A percentile compares a stretch with the other conserved stretches of the same genome.
These are phyloP conservation scores for Drosophila prolongata DNA, from an alignment of 2,888 invertebrate genomes.

Conservation along the genomic window DNA sequence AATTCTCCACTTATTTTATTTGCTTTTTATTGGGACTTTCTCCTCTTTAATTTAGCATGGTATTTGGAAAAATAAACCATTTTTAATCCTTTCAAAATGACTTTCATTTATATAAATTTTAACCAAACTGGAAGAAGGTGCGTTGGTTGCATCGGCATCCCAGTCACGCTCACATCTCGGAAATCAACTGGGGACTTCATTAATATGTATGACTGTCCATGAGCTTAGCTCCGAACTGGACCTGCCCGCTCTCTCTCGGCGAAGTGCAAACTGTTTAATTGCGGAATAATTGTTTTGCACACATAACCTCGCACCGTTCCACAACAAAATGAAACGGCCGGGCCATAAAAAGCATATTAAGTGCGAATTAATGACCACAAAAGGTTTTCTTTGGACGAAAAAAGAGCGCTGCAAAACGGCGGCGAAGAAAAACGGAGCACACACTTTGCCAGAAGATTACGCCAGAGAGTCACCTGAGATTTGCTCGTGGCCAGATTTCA, in stretches of 20 bases:
- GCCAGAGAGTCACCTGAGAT: slow-evolving; percentile 47
- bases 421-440: slow-evolving; percentile 66
- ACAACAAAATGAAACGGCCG: slow-evolving; percentile 53
- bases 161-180: slow-evolving; percentile 38
- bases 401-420: not conserved
- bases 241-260: slow-evolving; percentile 18
- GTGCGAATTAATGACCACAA: slow-evolving; percentile 81
- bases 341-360: slow-evolving; percentile 79
- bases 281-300: slow-evolving; percentile 81
- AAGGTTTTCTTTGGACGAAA: slow-evolving; percentile 51
- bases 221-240: slow-evolving; percentile 34
- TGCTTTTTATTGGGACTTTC: not conserved
- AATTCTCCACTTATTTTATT: not conserved
- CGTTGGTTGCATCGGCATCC: not conserved
- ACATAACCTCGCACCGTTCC: slow-evolving; percentile 79
- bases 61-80: too few species aligned
- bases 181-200: slow-evolving; percentile 50
- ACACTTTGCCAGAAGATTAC: slow-evolving; percentile 41
- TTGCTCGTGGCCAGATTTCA: slow-evolving; percentile 24
- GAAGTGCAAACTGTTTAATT: slow-evolving; percentile 81
- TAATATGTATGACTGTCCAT: slow-evolving; percentile 69
- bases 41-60: too few species aligned
- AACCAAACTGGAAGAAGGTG: too few species aligned
- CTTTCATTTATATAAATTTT: not conserved
- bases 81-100: not conserved